A percentile compares a stretch with the other conserved stretches of the same genome.
These are phyloP conservation scores for Sphaerophoria rueppellii DNA, from an alignment of 2,888 invertebrate species.

Conservation along the genomic window DNA sequence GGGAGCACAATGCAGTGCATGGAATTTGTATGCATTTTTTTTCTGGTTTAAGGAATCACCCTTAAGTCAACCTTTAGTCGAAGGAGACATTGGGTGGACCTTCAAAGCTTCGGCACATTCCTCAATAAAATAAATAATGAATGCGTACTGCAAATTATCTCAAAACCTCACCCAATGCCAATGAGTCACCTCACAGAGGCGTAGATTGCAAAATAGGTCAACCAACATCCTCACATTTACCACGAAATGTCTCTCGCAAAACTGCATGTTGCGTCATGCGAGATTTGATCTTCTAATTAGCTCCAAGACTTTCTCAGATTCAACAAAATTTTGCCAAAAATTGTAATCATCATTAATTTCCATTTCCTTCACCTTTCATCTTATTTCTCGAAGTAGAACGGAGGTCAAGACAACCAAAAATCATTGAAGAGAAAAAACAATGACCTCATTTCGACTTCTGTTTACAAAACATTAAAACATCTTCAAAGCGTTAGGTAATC, in stretches of 20 bases:
- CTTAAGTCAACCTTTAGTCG: not conserved
- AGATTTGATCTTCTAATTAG: not conserved
- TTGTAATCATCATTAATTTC: no score
- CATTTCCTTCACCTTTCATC: no score
- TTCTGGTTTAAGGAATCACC: not conserved
- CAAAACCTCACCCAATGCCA: not conserved
- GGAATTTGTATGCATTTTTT: not conserved
- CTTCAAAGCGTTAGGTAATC: not conserved
- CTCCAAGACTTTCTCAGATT: not conserved
- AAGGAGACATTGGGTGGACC: not conserved
- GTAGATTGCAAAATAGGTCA: constrained; percentile 13
- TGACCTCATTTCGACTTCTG: not conserved
- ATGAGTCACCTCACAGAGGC: constrained; percentile 8
- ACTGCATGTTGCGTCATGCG: not conserved
- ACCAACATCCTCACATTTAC: not conserved
- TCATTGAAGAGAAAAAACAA: not conserved
- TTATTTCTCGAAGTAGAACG: no score
- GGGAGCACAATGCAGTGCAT: not conserved
- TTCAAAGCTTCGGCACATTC: not conserved
- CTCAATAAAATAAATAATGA: not conserved
- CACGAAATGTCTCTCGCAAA: not conserved
- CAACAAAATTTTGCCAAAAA: no score
- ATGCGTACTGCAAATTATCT: not conserved
- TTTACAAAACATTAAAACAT: not conserved
- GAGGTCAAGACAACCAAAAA: not conserved